Percentiles rank a stretch among this genome's conserved stretches.
Evolutionary conservation across 2,888 invertebrate species (phyloP).

Genomic region (Nomada fucata): DNA sequence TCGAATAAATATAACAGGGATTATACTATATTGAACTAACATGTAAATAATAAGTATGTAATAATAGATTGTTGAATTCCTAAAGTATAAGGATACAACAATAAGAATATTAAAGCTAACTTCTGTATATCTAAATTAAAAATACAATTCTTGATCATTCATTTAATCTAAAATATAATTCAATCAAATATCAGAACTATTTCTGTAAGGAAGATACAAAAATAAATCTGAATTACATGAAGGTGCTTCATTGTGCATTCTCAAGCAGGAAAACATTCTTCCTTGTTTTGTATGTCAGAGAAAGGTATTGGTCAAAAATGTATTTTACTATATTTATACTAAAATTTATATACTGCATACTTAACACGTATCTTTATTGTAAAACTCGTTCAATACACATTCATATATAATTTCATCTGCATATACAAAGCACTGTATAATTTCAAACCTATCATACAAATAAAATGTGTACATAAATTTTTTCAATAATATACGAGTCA

Average conservation of each 20-base stretch:
- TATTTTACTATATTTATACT: conserved; percentile 31
- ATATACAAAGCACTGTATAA: conserved; percentile 55
- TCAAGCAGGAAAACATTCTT: conserved; percentile 25
- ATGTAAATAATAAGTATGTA: not conserved
- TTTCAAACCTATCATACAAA: conserved; percentile 32
- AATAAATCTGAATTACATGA: conserved; percentile 26
- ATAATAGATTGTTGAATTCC: not conserved
- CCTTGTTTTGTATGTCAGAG: conserved; percentile 8
- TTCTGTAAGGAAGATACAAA: conserved; percentile 7
- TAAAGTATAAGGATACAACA: not conserved
- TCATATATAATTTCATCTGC: conserved; percentile 57
- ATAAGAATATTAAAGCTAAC: not conserved
- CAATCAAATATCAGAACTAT: not conserved
- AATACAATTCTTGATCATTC: not conserved
- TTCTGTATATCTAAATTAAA: conserved; percentile 5
- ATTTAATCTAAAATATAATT: not conserved
- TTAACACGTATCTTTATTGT: conserved; percentile 53
- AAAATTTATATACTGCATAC: conserved; percentile 36
- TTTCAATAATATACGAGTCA: conserved; percentile 27
- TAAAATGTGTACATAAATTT: conserved; percentile 34
- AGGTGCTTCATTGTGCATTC: conserved; percentile 38
- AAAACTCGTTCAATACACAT: conserved; percentile 50
- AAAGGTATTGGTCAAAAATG: conserved; percentile 25
- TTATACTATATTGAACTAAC: not conserved
- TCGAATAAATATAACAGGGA: not conserved